phyloP scores from a whole-genome alignment of 2,888 invertebrate genomes.

The Linyphia triangularis region DNA sequence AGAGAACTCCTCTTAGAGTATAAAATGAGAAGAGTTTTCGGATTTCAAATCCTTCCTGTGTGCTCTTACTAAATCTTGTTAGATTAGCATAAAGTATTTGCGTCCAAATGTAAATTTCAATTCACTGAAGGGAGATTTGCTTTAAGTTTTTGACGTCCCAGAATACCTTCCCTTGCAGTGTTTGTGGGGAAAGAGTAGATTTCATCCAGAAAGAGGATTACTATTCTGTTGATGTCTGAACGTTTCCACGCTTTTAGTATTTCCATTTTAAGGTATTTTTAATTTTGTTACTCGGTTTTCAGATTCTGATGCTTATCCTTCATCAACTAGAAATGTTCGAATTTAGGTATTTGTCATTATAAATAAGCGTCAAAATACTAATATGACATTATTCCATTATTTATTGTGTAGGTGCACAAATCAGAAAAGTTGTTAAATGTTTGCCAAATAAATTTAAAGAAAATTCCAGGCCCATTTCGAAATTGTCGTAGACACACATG shows the following conservation, averaged over 20 bases:
- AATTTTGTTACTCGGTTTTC: neutral
- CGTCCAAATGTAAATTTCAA: neutral
- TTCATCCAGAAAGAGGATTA: neutral
- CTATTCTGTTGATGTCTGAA: neutral
- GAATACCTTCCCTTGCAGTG: neutral
- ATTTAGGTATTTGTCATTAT: no score
- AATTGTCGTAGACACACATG: no score
- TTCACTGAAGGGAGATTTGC: neutral
- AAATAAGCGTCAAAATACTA: no score
- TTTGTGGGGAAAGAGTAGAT: neutral
- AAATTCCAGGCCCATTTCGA: no score
- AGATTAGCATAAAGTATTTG: constrained; percentile 12
- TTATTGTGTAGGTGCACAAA: no score
- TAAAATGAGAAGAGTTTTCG: neutral
- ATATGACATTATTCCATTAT: no score
- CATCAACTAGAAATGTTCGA: no score
- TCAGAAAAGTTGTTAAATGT: no score
- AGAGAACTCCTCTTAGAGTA: neutral
- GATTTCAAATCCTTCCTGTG: neutral
- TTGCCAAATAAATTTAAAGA: no score
- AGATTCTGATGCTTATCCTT: neutral
- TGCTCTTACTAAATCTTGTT: neutral
- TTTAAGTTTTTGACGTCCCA: neutral
- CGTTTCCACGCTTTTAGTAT: neutral
- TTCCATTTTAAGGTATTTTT: neutral